Conservation (phyloP, 1,140 invertebrate genomes). For the Phortica variegata region DNA sequence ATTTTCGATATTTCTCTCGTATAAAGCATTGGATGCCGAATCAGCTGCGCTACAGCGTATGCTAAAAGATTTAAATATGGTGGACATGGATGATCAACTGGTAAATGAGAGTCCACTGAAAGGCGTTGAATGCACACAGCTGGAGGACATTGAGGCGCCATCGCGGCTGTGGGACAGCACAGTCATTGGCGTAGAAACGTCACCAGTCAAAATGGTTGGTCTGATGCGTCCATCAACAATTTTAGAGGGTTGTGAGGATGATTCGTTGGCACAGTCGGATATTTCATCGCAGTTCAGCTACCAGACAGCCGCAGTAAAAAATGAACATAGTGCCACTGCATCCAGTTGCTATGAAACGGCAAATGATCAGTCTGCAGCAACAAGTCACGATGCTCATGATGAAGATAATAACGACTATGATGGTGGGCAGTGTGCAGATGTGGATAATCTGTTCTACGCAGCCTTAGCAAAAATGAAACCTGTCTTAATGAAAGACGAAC, state of each 20-base stretch:
- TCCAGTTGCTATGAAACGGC: slow-evolving; percentile 46
- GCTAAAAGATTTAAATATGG: slow-evolving; percentile 23
- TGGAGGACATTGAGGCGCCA: slow-evolving; percentile 47
- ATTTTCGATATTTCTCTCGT: too few species aligned
- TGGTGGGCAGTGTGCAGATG: slow-evolving; percentile 20
- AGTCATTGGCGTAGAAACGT: slow-evolving; percentile 21
- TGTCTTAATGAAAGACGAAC: neutral
- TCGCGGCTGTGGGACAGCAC: slow-evolving; percentile 46
- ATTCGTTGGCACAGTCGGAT: slow-evolving; percentile 22
- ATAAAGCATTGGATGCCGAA: slow-evolving; percentile 22
- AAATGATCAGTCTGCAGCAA: slow-evolving; percentile 27
- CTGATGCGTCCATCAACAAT: slow-evolving; percentile 49
- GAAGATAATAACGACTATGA: neutral
- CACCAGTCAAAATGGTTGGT: slow-evolving; percentile 50
- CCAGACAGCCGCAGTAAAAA: slow-evolving; percentile 29
- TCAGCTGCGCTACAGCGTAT: slow-evolving; percentile 30
- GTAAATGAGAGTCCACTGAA: slow-evolving; percentile 35
- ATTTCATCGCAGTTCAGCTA: slow-evolving; percentile 31
- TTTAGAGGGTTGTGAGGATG: slow-evolving; percentile 34
- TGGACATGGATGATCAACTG: slow-evolving; percentile 21
- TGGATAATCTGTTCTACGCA: slow-evolving; percentile 41
- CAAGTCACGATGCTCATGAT: slow-evolving; percentile 5
- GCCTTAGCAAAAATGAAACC: slow-evolving; percentile 26
- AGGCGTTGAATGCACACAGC: slow-evolving; percentile 40
- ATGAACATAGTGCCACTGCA: slow-evolving; percentile 3